These are phyloP conservation scores for Yoshiicerus persimilis DNA, from an alignment of 1,140 invertebrate species.

Conservation along the genomic window DNA sequence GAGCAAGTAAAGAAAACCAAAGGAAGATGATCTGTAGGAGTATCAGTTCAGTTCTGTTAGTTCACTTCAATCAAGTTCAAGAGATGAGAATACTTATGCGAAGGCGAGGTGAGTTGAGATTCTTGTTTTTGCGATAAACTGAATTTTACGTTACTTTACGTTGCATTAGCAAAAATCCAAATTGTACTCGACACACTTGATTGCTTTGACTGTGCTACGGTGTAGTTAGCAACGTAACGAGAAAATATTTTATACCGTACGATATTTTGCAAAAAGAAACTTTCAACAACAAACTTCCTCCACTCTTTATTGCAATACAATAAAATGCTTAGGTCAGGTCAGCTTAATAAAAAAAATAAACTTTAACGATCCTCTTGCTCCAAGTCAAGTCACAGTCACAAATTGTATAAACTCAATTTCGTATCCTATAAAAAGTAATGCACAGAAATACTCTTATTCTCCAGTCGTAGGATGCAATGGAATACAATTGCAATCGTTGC, in stretches of 20 bases:
- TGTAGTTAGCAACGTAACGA: too few relatives aligned
- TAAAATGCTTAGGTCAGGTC: neutral
- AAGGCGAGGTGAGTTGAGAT: slow-evolving; percentile 1
- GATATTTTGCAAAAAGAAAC: neutral
- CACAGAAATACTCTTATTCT: neutral
- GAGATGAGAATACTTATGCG: neutral
- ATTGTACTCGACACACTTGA: neutral
- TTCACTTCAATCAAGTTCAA: neutral
- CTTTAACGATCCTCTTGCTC: neutral
- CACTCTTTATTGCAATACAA: neutral
- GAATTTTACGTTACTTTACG: neutral
- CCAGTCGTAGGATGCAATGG: neutral
- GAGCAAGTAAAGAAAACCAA: neutral
- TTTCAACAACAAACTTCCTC: neutral
- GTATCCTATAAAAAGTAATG: neutral
- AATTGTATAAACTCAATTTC: neutral
- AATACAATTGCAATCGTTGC: neutral
- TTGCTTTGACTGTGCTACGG: neutral
- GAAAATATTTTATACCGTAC: neutral
- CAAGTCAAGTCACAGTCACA: too few relatives aligned
- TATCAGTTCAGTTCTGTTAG: neutral
- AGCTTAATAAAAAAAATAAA: neutral
- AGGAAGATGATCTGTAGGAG: neutral
- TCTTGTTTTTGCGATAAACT: neutral
- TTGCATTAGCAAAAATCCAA: neutral